Percentiles rank a stretch among this genome's conserved stretches.
phyloP scores from a whole-genome alignment of 2,888 invertebrate species.

The Listrodromus nycthemerus region DNA sequence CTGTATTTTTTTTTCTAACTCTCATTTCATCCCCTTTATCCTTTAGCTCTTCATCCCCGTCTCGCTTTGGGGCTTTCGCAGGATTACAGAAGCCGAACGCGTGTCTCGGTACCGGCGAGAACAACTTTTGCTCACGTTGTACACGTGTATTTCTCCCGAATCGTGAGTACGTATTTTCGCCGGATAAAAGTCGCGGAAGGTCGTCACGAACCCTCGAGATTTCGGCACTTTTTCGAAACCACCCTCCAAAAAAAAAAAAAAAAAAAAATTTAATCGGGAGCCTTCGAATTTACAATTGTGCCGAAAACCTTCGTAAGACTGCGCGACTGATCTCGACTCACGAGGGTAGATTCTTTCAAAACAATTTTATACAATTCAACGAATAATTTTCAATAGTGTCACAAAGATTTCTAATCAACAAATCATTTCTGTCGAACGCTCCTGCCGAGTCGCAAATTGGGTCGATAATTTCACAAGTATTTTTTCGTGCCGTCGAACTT shows the following conservation, averaged over 20 bases:
- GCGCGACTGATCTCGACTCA: background rate
- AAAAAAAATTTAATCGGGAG: background rate
- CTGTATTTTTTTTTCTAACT: background rate
- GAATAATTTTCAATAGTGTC: no score
- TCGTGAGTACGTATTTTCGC: constrained; percentile 26
- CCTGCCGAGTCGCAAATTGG: no score
- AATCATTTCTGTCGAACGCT: no score
- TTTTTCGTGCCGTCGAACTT: no score
- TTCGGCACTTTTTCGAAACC: background rate
- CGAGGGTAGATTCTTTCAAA: background rate
- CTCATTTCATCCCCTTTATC: constrained; percentile 8
- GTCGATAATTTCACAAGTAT: no score
- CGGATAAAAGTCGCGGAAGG: constrained; percentile 6
- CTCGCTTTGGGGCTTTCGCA: constrained; percentile 5
- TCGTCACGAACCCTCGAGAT: constrained; percentile 1
- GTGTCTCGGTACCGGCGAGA: background rate
- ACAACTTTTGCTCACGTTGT: constrained; percentile 12
- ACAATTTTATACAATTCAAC: background rate
- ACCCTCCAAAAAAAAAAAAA: constrained; percentile 5
- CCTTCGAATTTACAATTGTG: constrained; percentile 11
- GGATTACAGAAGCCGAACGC: constrained; percentile 25
- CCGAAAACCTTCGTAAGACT: background rate
- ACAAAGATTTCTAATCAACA: no score
- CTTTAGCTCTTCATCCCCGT: background rate
- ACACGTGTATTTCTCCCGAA: constrained; percentile 21